phyloP scores from a whole-genome alignment of 2,888 invertebrate genomes.

The Alentia gelatinosa region DNA sequence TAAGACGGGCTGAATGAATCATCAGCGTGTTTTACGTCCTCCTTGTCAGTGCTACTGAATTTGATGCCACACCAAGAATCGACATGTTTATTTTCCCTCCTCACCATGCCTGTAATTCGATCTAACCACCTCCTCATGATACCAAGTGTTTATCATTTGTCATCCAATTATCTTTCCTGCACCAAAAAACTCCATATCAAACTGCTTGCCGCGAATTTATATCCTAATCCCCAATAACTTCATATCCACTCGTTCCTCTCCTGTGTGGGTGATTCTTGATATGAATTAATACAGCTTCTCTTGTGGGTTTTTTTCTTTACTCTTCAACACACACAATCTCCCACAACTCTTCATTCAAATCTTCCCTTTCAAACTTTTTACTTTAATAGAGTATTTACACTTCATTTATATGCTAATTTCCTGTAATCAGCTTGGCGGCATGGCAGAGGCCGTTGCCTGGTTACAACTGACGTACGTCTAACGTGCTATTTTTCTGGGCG shows the following conservation, averaged over 20 bases:
- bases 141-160: too few relatives aligned
- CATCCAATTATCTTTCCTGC: neutral
- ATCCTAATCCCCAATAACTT: neutral
- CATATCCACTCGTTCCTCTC: neutral
- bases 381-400: constrained; percentile 37
- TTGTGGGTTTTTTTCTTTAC: too few relatives aligned
- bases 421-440: neutral
- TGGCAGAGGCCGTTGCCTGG: neutral
- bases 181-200: neutral
- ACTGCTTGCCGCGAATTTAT: too few relatives aligned
- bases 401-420: constrained; percentile 43
- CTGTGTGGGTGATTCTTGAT: neutral
- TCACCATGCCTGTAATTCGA: too few relatives aligned
- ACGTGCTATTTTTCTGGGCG: neutral
- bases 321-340: neutral
- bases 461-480: neutral
- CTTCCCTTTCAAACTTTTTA: neutral
- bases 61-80: too few relatives aligned
- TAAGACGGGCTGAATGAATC: too few relatives aligned
- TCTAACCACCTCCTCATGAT: too few relatives aligned
- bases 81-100: too few relatives aligned
- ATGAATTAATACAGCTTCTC: too few relatives aligned
- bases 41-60: too few relatives aligned
- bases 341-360: neutral
- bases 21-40: too few relatives aligned